These are phyloP conservation scores for Cyclophora punctaria DNA, from an alignment of 2,888 invertebrate genomes.

Conservation along the genomic window DNA sequence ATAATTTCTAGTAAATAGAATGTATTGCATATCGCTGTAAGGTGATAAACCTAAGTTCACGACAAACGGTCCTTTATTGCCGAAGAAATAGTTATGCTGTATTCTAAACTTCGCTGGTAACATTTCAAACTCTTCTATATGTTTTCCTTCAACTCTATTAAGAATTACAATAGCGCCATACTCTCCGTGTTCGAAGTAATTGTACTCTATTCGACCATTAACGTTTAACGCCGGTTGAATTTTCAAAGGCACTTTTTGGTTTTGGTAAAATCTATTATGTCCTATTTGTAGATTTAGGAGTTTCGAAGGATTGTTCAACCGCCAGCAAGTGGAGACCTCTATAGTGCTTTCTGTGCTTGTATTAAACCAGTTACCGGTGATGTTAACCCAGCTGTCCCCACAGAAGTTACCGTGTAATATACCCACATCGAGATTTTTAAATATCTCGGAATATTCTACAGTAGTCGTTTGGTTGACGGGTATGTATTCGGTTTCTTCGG, in stretches of 20 bases:
- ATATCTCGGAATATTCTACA: conserved; percentile 90
- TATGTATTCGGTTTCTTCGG: conserved; percentile 83
- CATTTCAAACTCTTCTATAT: conserved; percentile 85
- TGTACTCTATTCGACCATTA: conserved; percentile 86
- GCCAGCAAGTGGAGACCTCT: conserved; percentile 90
- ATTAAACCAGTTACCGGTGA: conserved; percentile 94
- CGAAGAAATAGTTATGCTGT: conserved; percentile 91
- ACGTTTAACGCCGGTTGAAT: conserved; percentile 89
- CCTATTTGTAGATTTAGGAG: conserved; percentile 84
- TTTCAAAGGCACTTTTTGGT: conserved; percentile 83
- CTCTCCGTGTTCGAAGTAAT: conserved; percentile 87
- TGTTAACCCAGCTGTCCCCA: conserved; percentile 87
- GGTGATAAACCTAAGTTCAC: conserved; percentile 91
- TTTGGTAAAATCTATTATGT: conserved; percentile 87
- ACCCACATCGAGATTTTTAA: conserved; percentile 90
- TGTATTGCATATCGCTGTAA: conserved; percentile 85
- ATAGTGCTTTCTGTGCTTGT: conserved; percentile 86
- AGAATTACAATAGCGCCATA: conserved; percentile 90
- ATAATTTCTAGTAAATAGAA: conserved; percentile 91
- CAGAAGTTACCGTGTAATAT: conserved; percentile 96
- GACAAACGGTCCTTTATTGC: conserved; percentile 92
- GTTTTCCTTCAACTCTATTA: conserved; percentile 78
- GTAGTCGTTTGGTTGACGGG: conserved; percentile 89
- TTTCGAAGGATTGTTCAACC: conserved; percentile 62
- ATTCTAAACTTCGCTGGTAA: conserved; percentile 82